Base-by-base conservation (phyloP, 2,113 vertebrate genomes). In the Emydocephalus ijimae region DNA sequence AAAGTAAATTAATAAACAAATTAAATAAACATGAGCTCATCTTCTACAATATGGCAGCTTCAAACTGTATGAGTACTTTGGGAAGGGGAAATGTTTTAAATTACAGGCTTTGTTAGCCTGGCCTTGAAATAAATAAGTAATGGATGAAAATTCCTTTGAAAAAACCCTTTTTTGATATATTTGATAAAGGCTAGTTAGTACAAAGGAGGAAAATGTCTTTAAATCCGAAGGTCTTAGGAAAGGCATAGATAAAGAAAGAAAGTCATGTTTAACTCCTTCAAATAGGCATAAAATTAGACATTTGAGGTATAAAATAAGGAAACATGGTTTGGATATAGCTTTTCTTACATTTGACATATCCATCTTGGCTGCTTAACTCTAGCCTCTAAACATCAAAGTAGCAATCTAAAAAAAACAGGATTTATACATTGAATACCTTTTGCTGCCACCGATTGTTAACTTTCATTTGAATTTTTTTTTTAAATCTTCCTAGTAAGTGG, bases 1-100 rank as follows among this genome's bases (percentile, higher is more conserved):
- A 45, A 87, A 89, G 43, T 92, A 89, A 92, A 89, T 48, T 39
- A 89, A 81, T 64, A 92, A 92, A 92, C 87, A 89, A 56, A 57
- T 92, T 88, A 88, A 74, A 43, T 29, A 92, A 24, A 55, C 48
- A 56, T 81, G 69, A 87, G 61, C 23, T 89, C 87, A 89, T 61
- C 91, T 89, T 81, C 52, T 24, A 24, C 61, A 81, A 57, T 74
- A 74, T 89, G 61, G 91, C 50, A 88, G 59, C 15, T 74, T 50
- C 34, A 56, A 74, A 81, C 21, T 54, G 64, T 12, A 29, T 15
- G 10, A 69, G 29, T 69, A 12, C 61, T n/a, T 69, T 1, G 4
- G 61, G 29, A 69, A 69, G 69, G 15, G 15, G 14, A 18, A 34
- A 74, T 15, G 0, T 87, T 92, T 81, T 81, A 54, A 92, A 92